Percentiles rank a stretch among this genome's conserved stretches.
phyloP scores from a whole-genome alignment of 2,797 vertebrate species.

The Sebastes iracundus region DNA sequence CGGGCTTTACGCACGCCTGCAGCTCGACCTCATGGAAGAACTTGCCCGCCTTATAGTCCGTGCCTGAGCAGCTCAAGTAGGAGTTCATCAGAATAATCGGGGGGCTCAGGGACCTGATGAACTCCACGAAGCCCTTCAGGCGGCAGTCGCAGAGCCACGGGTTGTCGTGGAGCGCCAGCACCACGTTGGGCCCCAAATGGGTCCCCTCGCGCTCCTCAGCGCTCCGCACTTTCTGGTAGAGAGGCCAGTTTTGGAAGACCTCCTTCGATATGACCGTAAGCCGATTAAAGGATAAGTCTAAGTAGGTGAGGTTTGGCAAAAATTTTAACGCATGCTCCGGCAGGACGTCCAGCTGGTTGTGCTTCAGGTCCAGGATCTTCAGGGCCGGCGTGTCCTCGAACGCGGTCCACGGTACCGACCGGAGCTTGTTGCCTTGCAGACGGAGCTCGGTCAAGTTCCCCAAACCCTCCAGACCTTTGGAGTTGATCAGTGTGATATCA shows the following conservation, averaged over 20 bases:
- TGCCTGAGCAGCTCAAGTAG: slow-evolving; percentile 89
- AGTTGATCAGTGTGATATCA: slow-evolving; percentile 90
- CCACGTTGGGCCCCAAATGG: slow-evolving; percentile 69
- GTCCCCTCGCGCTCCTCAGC: slow-evolving; percentile 50
- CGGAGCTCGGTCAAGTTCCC: slow-evolving; percentile 87
- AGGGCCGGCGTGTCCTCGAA: slow-evolving; percentile 88
- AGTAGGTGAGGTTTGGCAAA: slow-evolving; percentile 89
- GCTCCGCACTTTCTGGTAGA: slow-evolving; percentile 83
- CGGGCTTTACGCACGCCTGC: slow-evolving; percentile 85
- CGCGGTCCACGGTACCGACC: slow-evolving; percentile 92
- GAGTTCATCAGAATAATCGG: slow-evolving; percentile 94
- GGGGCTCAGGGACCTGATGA: slow-evolving; percentile 84
- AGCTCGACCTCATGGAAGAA: slow-evolving; percentile 91
- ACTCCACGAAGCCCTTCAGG: slow-evolving; percentile 89
- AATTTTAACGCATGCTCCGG: slow-evolving; percentile 90
- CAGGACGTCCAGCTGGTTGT: slow-evolving; percentile 90
- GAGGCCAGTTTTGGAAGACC: slow-evolving; percentile 91
- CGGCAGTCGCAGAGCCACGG: slow-evolving; percentile 94
- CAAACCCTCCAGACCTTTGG: slow-evolving; percentile 87
- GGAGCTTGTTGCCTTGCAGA: slow-evolving; percentile 91
- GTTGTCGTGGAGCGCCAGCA: slow-evolving; percentile 91
- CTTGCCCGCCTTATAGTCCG: slow-evolving; percentile 85
- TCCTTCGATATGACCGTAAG: slow-evolving; percentile 92
- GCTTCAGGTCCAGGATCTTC: slow-evolving; percentile 91
- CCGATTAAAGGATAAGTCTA: slow-evolving; percentile 94